Percentiles rank a stretch among this genome's conserved stretches.
Conservation (phyloP, 1,140 invertebrate species). For the Panagrolaimus sp. region DNA sequence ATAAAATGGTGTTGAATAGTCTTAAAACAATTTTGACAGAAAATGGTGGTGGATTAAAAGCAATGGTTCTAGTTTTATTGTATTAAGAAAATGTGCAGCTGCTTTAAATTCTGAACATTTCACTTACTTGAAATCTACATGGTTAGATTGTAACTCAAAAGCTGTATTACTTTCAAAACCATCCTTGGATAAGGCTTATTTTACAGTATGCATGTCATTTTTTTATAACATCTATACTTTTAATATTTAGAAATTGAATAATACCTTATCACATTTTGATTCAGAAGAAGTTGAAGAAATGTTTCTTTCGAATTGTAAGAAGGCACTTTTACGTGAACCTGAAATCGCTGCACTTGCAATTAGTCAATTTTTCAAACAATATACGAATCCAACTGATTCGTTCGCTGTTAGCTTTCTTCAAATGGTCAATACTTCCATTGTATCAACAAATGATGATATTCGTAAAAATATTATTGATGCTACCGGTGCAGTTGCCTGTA, state of each 20-base stretch:
- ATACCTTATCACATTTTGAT: not conserved
- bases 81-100: not conserved
- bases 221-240: not conserved
- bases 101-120: not conserved
- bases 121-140: not conserved
- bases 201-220: not conserved
- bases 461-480: not conserved
- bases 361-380: not conserved
- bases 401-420: not conserved
- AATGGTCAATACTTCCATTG: not conserved
- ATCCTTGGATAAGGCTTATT: not conserved
- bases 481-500: not conserved
- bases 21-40: not conserved
- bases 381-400: not conserved
- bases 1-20: not conserved
- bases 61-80: not conserved
- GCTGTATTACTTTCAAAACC: not conserved
- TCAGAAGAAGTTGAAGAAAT: not conserved
- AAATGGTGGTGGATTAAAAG: not conserved
- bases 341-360: conserved; percentile 4
- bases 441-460: not conserved
- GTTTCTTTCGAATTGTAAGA: not conserved
- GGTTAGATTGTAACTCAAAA: not conserved
- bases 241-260: not conserved
- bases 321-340: conserved; percentile 1